Evolutionary conservation across 2,888 invertebrate genomes (phyloP).

Genomic region (Cetonia aurata): DNA sequence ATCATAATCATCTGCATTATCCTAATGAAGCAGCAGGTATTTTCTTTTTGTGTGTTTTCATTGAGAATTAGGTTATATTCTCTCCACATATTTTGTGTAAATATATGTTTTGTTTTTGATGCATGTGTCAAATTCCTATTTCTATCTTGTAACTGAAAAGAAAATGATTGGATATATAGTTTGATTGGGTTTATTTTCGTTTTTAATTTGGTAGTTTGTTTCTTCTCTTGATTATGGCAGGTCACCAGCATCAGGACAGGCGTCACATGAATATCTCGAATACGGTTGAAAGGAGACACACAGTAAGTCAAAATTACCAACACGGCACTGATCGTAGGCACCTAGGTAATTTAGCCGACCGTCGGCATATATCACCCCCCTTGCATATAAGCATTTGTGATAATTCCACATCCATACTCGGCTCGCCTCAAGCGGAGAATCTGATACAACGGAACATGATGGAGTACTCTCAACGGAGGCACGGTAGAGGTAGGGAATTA

Average conservation of each 20-base stretch:
- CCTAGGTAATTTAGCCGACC: conserved; percentile 57
- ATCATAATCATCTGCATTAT: conserved; percentile 61
- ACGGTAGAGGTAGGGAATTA: conserved; percentile 59
- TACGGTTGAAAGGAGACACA: conserved; percentile 54
- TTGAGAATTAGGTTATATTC: conserved; percentile 16
- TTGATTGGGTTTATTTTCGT: conserved; percentile 1
- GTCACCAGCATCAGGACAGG: conserved; percentile 55
- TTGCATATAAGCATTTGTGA: conserved; percentile 71
- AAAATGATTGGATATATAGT: background rate
- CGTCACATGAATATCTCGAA: conserved; percentile 57
- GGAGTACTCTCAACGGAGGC: conserved; percentile 65
- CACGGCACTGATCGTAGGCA: conserved; percentile 44
- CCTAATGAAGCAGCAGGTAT: conserved; percentile 62
- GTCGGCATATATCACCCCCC: conserved; percentile 69
- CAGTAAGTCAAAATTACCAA: conserved; percentile 54
- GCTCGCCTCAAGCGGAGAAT: conserved; percentile 58
- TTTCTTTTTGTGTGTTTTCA: background rate
- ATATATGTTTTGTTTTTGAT: conserved; percentile 31
- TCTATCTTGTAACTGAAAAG: background rate
- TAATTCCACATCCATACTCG: conserved; percentile 58
- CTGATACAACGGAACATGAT: conserved; percentile 61
- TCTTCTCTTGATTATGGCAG: conserved; percentile 37
- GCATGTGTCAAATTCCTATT: conserved; percentile 17
- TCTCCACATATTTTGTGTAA: background rate
- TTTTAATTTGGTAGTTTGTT: conserved; percentile 25